These are phyloP conservation scores for Pomacea canaliculata DNA, from an alignment of 2,888 invertebrate species.

Conservation along the genomic window DNA sequence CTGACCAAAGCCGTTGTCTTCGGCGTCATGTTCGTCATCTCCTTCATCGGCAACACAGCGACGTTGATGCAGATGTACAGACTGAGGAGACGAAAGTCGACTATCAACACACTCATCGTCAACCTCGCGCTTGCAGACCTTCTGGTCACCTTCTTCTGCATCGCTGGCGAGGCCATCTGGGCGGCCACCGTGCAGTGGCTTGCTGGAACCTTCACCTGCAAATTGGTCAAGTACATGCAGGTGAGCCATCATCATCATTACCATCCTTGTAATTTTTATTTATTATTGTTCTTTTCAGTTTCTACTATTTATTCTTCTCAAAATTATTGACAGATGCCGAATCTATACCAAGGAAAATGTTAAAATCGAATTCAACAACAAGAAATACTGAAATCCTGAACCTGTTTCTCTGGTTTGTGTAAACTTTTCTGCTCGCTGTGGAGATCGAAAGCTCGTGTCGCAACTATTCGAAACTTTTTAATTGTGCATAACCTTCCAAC, in stretches of 20 bases:
- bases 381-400: no score
- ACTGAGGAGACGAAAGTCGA: conserved; percentile 71
- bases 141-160: conserved; percentile 84
- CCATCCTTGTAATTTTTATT: neutral
- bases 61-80: conserved; percentile 83
- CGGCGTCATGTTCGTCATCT: conserved; percentile 79
- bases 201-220: conserved; percentile 83
- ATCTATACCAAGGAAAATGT: no score
- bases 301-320: no score
- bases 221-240: conserved; percentile 84
- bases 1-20: conserved; percentile 79
- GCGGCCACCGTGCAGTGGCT: conserved; percentile 85
- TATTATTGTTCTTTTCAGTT: neutral
- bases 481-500: no score
- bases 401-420: no score
- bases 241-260: conserved; percentile 16
- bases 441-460: no score
- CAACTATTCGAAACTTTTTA: no score
- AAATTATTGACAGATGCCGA: no score
- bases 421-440: no score
- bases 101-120: conserved; percentile 80
- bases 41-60: conserved; percentile 81
- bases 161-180: conserved; percentile 86
- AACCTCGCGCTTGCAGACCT: conserved; percentile 87
- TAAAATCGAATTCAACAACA: no score